Evolutionary conservation across 2,888 invertebrate genomes (phyloP), one percentile per base, ranked within the genome.

Genomic region (Netelia fuscicornis): DNA sequence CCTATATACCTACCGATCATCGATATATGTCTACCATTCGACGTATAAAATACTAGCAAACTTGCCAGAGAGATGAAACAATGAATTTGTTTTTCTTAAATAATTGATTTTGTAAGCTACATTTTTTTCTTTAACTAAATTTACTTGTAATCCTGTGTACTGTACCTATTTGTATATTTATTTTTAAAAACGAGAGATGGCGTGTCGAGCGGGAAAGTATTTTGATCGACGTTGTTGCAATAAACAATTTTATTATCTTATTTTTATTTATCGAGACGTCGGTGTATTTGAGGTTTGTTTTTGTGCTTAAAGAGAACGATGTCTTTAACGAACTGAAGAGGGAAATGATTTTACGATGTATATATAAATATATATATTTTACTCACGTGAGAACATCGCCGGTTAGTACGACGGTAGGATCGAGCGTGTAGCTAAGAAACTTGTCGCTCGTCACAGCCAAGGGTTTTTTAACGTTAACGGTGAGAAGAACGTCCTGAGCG

Each of bases 351-450:
- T 20, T 20, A 20, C 20, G 20, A 20, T 20, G 20, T 20, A 20
- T 20, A 20, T 20, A 20, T 20, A 20, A 1, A 20, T 20, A 56
- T 58, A 30, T 52, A 13, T 48, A 56, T 10, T 42, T 62, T 81
- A 91, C 93, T 93, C 92, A 95, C 95, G 93, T 94, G 52, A 94
- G 88, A 87, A 91, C 93, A 85, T 94, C 93, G 87, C 94, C 94
- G 74, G 94, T 94, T 81, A 97, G 91, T 90, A 96, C 95, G 74
- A 95, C 95, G 25, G 78, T 60, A 0, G 97, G 97, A 90, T 97
- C 96, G 6, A 97, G 94, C 0, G 96, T 96, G 86, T 97, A 95
- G 93, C 97, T 97, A 13, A 97, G 93, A 92, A 97, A 97, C 89
- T 95, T 95, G 72, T 95, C 96, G 89, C 96, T 96, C 1, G 97